Base-by-base conservation (phyloP, 1,140 invertebrate genomes). In the Bombus turneri region DNA sequence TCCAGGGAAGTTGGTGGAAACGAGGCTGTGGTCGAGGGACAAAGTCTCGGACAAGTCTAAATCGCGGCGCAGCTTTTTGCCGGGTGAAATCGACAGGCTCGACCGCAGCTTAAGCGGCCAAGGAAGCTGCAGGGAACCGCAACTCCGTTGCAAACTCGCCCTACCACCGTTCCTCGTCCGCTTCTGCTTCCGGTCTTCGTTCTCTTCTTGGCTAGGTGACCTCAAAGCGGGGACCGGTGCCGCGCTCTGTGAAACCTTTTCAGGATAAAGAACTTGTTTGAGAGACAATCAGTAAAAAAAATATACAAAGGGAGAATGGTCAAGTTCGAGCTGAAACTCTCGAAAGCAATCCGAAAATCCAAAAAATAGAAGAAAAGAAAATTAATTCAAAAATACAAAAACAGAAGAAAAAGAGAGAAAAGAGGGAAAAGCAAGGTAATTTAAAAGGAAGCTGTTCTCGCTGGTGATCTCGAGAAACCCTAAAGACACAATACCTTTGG, bases 51-150 rank as follows among this genome's bases (percentile, higher is more conserved):
- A 10, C 31, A 77, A 77, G 74, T 76, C 37, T 37, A 64, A 64
- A 59, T 62, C 34, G 75, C 37, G 37, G 28, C 18, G 15, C 31
- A 69, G 73, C 81, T 92, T 93, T 93, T 91, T 91, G 88, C 87
- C 76, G 86, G 77, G 90, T 92, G 87, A 91, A 92, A 92, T 93
- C 91, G 91, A 93, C 92, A 93, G 91, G 88, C 85, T 71, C 74
- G 77, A 92, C 92, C 91, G 87, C 92, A 91, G 83, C 66, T 88
- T 89, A 90, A 92, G 83, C 87, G 83, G 83, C 4, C 57, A 37
- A 77, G 75, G 57, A 34, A 76, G 74, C 74, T 25, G 31, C 31
- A 15, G 47, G 2, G 39, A 77, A 77, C 75, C 75, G 34, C 75
- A 77, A 64, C 34, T 9, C 37, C 28, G 28, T 31, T 57, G 53